Percentiles rank a stretch among this genome's conserved stretches.
phyloP scores from a whole-genome alignment of 2,888 invertebrate species.

The Pheosia gnoma region DNA sequence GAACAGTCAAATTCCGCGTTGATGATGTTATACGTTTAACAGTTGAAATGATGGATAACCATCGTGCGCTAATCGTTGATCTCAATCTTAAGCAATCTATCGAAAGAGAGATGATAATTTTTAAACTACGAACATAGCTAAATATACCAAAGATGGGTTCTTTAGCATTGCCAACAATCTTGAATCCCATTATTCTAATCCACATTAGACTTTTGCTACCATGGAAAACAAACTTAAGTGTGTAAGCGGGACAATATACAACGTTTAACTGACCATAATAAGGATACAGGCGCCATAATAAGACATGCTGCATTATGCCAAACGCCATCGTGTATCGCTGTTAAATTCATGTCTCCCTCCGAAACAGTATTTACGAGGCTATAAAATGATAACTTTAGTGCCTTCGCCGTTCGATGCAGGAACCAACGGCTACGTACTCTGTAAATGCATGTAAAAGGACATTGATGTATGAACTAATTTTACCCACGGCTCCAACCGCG shows the following conservation, averaged over 20 bases:
- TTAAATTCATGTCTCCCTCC: conserved; percentile 48
- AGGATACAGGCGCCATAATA: not conserved
- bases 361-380: conserved; percentile 51
- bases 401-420: conserved; percentile 21
- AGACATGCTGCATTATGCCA: not conserved
- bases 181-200: too few relatives aligned
- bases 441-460: conserved; percentile 25
- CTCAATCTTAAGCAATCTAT: too few relatives aligned
- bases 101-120: too few relatives aligned
- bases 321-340: conserved; percentile 29
- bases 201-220: too few relatives aligned
- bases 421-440: conserved; percentile 20
- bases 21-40: too few relatives aligned
- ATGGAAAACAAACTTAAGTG: too few relatives aligned
- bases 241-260: not conserved
- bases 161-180: too few relatives aligned
- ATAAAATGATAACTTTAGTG: conserved; percentile 62
- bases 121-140: too few relatives aligned
- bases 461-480: conserved; percentile 16
- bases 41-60: too few relatives aligned
- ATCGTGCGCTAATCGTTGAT: too few relatives aligned
- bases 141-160: too few relatives aligned
- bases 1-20: too few relatives aligned
- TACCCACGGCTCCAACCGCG: conserved; percentile 10
- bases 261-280: not conserved